Evolutionary conservation across 2,888 invertebrate species (phyloP), one percentile per base, ranked within the genome.

Genomic region (Elgonia sp.): DNA sequence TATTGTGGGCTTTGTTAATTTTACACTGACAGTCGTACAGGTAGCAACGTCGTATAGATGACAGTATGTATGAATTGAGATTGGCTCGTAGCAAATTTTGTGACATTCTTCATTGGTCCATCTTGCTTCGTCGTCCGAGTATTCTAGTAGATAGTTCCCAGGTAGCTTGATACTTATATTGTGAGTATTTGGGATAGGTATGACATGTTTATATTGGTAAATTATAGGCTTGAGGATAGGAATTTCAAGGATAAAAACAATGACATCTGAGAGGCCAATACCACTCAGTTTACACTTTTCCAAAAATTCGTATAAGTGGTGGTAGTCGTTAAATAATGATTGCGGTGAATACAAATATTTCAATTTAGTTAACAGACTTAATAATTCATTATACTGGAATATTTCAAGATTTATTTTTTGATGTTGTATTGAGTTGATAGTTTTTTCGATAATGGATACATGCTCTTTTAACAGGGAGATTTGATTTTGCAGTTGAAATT

Each of bases 161-260:
- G 70, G 70, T 9, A 70, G 21, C n/a, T 70, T 46, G 4, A 70
- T 50, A 53, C 50, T 46, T 14, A 14, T 50, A 53, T 70, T 70
- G 70, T 50, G 70, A 70, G 70, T 53, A 37, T 70, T 70, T 21
- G 70, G 70, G 29, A 70, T 70, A 70, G 70, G 50, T 50, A 70
- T 6, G 18, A 70, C 14, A 3, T 21, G 50, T 70, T 70, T 63
- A n/a, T 40, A 40, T 39, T 63, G 63, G 16, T 63, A 63, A 3
- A 8, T 29, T 63, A 39, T 63, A 37, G 63, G 63, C 39, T 63
- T 63, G 14, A 63, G 63, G 10, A 63, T 63, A 4, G 63, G 63
- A 20, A 63, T 16, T 63, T 63, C 16, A 7, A 63, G 63, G 63
- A 63, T 63, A 63, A 63, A 63, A 9, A 63, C n/a, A 4, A 63